phyloP scores from a whole-genome alignment of 2,888 invertebrate genomes.

The Acronicta alni region DNA sequence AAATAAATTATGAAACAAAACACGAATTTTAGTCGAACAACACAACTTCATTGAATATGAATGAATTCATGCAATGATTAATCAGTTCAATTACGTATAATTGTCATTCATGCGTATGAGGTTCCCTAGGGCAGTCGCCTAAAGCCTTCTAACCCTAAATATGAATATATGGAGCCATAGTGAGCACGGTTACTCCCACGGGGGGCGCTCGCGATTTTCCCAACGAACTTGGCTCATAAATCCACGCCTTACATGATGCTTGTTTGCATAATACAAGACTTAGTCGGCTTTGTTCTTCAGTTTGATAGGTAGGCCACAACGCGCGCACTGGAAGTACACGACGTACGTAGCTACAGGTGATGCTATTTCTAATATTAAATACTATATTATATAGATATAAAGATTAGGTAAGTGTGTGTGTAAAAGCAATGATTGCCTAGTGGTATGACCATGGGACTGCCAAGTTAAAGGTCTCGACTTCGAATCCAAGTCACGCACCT shows the following conservation, averaged over 20 bases:
- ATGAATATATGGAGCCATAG: conserved; percentile 84
- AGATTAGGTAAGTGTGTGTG: no score
- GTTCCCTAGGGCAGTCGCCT: conserved; percentile 55
- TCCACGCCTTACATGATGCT: conserved; percentile 88
- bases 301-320: conserved; percentile 80
- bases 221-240: conserved; percentile 87
- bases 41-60: conserved; percentile 29
- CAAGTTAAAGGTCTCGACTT: no score
- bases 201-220: conserved; percentile 79
- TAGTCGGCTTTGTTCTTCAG: conserved; percentile 83
- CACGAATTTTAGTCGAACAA: conserved; percentile 5
- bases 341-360: conserved; percentile 54
- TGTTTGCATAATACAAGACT: conserved; percentile 89
- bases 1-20: conserved; percentile 13
- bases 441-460: no score
- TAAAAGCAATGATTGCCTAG: no score
- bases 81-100: conserved; percentile 64
- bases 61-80: conserved; percentile 47
- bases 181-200: conserved; percentile 72
- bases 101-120: conserved; percentile 65
- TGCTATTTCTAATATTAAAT: conserved; percentile 35
- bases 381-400: no score
- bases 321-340: conserved; percentile 61
- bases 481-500: no score
- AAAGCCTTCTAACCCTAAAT: conserved; percentile 73